These are phyloP conservation scores for Nephrotoma flavescens DNA, from an alignment of 2,888 invertebrate species.

Conservation along the genomic window DNA sequence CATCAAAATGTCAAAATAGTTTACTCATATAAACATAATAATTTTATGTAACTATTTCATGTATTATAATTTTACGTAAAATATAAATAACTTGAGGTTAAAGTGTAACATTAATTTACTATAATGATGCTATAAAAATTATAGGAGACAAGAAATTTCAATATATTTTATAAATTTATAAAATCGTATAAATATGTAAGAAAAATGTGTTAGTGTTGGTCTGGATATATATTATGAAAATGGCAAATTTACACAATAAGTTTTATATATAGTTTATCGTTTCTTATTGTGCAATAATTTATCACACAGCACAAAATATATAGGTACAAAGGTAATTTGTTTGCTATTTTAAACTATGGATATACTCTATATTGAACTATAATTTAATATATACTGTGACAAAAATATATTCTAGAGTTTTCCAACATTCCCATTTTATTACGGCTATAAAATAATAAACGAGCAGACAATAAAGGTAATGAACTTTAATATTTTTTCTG, in stretches of 20 bases:
- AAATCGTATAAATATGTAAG: neutral
- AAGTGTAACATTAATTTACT: neutral
- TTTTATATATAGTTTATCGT: too few species aligned
- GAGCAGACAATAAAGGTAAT: neutral
- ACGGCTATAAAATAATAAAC: neutral
- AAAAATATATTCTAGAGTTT: neutral
- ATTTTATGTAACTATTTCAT: too few species aligned
- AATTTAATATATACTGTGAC: neutral
- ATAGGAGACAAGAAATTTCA: neutral
- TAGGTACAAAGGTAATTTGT: neutral
- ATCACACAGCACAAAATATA: neutral
- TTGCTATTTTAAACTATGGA: neutral
- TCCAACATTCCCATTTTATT: neutral
- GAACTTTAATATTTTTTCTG: neutral
- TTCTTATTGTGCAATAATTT: neutral
- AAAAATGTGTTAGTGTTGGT: neutral
- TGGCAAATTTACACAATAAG: too few species aligned
- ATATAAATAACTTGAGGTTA: neutral
- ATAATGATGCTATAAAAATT: neutral
- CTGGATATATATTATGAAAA: too few species aligned
- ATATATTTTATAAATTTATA: neutral
- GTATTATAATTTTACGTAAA: neutral
- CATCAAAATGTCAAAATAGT: neutral
- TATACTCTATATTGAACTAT: neutral
- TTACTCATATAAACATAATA: neutral